Evolutionary conservation across 2,797 vertebrate species (phyloP).

Genomic region (Momotus momota): DNA sequence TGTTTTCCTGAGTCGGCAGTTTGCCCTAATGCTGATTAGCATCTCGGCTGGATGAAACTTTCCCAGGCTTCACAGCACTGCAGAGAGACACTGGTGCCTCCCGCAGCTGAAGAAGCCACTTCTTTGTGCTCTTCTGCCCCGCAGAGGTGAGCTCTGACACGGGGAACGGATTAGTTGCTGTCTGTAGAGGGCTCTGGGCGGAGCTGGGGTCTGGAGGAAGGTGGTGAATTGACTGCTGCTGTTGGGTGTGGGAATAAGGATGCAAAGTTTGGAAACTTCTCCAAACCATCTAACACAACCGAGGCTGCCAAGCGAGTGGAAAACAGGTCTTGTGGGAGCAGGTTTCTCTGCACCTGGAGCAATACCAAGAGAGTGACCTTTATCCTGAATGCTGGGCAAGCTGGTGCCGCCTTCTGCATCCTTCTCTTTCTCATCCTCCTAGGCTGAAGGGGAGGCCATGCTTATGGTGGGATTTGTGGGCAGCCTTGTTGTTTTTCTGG

Average conservation of each 20-base stretch:
- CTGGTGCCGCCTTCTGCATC: not conserved
- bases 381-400: not conserved
- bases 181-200: not conserved
- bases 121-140: not conserved
- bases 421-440: not conserved
- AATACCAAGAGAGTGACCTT: not conserved
- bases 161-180: rapidly evolving
- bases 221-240: rapidly evolving
- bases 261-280: not conserved
- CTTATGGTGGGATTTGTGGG: not conserved
- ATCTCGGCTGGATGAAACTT: not conserved
- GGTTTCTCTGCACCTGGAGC: not conserved
- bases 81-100: not conserved
- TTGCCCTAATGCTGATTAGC: not conserved
- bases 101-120: not conserved
- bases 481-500: not conserved
- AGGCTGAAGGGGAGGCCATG: not conserved
- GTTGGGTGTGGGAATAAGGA: not conserved
- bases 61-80: not conserved
- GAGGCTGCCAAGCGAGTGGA: not conserved
- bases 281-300: not conserved
- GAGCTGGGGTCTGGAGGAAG: not conserved
- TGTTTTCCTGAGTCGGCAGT: not conserved
- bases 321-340: not conserved
- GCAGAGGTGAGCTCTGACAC: not conserved